Percentiles rank a stretch among this genome's conserved stretches.
These are phyloP conservation scores for Lutjanus campechanus DNA, from an alignment of 2,797 vertebrate genomes.

Conservation along the genomic window DNA sequence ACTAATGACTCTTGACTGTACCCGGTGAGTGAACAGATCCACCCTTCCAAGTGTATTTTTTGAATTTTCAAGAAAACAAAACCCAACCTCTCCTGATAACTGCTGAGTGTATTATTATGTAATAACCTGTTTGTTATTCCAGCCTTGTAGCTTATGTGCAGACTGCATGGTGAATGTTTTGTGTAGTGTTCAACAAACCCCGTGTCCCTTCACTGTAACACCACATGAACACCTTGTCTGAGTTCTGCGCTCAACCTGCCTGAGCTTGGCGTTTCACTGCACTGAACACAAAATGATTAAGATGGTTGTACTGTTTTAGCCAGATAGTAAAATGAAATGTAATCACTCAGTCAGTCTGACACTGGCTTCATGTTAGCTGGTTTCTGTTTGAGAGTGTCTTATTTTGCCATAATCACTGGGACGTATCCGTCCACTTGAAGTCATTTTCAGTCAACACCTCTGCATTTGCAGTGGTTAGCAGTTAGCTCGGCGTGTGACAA, in stretches of 20 bases:
- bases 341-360: not conserved
- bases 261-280: not conserved
- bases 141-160: slow-evolving; percentile 13
- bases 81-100: not conserved
- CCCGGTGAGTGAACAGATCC: too few species aligned
- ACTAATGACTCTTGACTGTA: too few species aligned
- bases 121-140: not conserved
- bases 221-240: slow-evolving; percentile 28
- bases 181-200: slow-evolving; percentile 7
- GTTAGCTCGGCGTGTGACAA: not conserved
- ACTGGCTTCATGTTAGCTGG: not conserved
- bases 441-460: not conserved
- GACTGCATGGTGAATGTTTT: slow-evolving; percentile 41
- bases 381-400: not conserved
- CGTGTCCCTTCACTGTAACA: not conserved
- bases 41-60: not conserved
- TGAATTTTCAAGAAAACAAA: slow-evolving; percentile 15
- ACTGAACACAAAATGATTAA: not conserved
- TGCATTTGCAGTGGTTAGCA: not conserved
- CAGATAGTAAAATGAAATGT: not conserved
- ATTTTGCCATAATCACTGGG: not conserved
- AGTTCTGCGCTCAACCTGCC: slow-evolving; percentile 8
- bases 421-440: not conserved
- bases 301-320: not conserved
- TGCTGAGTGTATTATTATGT: not conserved